Evolutionary conservation across 2,113 vertebrate genomes (phyloP).

Genomic region (Illadopsis cleaveri): DNA sequence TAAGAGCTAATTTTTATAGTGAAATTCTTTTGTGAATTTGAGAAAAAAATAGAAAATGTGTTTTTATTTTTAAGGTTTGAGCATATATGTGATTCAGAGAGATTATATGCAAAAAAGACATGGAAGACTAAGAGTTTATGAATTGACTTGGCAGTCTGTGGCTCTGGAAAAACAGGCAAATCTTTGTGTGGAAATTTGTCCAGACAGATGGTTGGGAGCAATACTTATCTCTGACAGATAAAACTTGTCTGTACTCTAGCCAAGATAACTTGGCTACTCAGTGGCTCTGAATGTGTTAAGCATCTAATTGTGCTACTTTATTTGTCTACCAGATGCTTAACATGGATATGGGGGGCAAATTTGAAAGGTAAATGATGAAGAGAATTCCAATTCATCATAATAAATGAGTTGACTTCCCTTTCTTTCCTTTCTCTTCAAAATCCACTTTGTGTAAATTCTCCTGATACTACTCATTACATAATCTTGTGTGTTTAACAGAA

Average conservation of each 20-base stretch:
- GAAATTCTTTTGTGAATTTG: not conserved
- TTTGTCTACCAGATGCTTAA: not conserved
- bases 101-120: not conserved
- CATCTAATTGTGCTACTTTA: not conserved
- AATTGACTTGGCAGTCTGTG: not conserved
- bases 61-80: not conserved
- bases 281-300: not conserved
- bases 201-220: not conserved
- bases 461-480: not conserved
- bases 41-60: not conserved
- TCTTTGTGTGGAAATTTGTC: not conserved
- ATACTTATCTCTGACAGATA: not conserved
- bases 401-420: not conserved
- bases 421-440: not conserved
- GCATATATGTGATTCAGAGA: not conserved
- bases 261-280: not conserved
- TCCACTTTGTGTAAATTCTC: not conserved
- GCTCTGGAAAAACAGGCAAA: not conserved
- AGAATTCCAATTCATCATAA: not conserved
- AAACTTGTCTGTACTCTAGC: not conserved
- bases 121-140: not conserved
- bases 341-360: not conserved
- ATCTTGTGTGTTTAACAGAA: not conserved
- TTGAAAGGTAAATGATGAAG: not conserved
- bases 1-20: not conserved